These are phyloP conservation scores for Acyrthosiphon pisum DNA, from an alignment of 1,140 invertebrate species.

Conservation along the genomic window DNA sequence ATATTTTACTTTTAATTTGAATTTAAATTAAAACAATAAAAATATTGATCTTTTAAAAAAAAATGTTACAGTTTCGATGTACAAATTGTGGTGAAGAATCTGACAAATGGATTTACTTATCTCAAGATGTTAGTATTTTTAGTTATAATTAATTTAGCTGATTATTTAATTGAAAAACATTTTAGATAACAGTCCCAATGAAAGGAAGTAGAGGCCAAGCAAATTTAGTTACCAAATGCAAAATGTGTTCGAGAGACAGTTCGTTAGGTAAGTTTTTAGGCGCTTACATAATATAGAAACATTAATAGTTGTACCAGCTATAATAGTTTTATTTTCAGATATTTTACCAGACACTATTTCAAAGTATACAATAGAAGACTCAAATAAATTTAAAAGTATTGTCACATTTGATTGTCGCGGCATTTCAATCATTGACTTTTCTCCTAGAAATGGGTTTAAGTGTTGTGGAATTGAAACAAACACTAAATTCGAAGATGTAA, in stretches of 20 bases:
- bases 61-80: slow-evolving; percentile 32
- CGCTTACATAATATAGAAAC: neutral
- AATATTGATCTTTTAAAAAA: neutral
- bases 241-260: slow-evolving; percentile 49
- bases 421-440: slow-evolving; percentile 36
- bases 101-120: slow-evolving; percentile 47
- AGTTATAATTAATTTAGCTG: neutral
- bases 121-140: slow-evolving; percentile 32
- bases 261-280: slow-evolving; percentile 6
- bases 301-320: neutral
- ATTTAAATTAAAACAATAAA: no score
- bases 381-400: slow-evolving; percentile 50
- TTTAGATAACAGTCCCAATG: slow-evolving; percentile 36
- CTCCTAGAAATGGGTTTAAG: slow-evolving; percentile 49
- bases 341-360: slow-evolving; percentile 37
- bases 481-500: slow-evolving; percentile 35
- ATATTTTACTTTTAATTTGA: no score
- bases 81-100: slow-evolving; percentile 50
- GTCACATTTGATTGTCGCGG: slow-evolving; percentile 44
- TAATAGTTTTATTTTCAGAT: slow-evolving; percentile 18
- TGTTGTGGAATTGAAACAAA: slow-evolving; percentile 45
- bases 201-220: slow-evolving; percentile 45
- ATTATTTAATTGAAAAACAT: neutral
- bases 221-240: slow-evolving; percentile 45
- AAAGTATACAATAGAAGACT: slow-evolving; percentile 37